Evolutionary conservation across 2,888 invertebrate species (phyloP), one percentile per base, ranked within the genome.

Genomic region (Heteromyza rotundicornis): DNA sequence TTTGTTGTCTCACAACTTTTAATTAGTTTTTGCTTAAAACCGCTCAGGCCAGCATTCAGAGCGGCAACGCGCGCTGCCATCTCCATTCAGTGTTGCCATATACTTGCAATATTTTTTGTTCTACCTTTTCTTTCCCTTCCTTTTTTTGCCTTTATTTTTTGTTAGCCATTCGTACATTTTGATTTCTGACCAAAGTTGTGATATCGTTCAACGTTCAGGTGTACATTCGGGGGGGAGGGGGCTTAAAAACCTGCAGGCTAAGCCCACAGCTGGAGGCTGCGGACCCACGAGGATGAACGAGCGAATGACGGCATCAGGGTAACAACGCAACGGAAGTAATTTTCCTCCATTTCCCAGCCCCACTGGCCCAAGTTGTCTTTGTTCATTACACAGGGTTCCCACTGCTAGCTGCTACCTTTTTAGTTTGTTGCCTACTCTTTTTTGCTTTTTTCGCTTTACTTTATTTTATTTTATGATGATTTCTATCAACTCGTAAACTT

Each of bases 1-100:
- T 71, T 71, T n/a, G n/a, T 74, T 79, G 80, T 82, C 80, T 80
- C 80, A 77, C 73, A 82, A 82, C 81, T 82, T 82, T 82, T 82
- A 82, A 82, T 82, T 82, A 81, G 81, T 82, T 82, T 82, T 81
- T 80, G 75, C 76, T 78, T 74, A 76, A 78, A 77, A 74, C 71
- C 75, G 66, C 47, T 47, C 47, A 47, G 47, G 17, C 47, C 3
- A n/a, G 40, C 40, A n/a, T 32, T n/a, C n/a, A n/a, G n/a, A n/a
- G 16, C 40, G 40, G 40, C 40, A 40, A 40, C 40, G n/a, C 40
- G 40, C 16, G 7, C 27, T 7, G 27, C 27, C 27, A 40, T 40
- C 32, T 12, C 7, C 20, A 47, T 3, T 19, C 20, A 47, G 19
- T 47, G 20, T 47, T 47, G 47, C 47, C 47, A 47, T 47, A 20